These are phyloP conservation scores for Drosophila bifasciata DNA, from an alignment of 1,140 invertebrate genomes.

Conservation along the genomic window DNA sequence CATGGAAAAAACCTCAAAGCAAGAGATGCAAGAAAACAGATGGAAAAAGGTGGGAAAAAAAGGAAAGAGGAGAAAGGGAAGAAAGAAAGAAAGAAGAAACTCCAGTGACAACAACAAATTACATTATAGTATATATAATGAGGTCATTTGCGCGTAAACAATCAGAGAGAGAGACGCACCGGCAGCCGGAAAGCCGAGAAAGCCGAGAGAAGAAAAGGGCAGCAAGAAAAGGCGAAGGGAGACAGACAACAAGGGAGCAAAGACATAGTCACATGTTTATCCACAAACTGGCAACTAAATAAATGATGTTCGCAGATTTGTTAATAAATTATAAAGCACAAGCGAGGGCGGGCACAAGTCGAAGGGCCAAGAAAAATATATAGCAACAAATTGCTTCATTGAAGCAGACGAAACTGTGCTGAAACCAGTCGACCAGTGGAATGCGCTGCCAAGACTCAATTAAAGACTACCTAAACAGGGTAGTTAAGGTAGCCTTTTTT, in stretches of 20 bases:
- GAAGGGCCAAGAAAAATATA: constrained; percentile 8
- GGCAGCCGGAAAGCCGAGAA: constrained; percentile 1
- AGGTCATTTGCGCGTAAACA: constrained; percentile 81
- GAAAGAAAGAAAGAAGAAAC: constrained; percentile 8
- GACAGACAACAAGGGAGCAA: constrained; percentile 7
- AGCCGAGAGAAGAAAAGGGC: constrained; percentile 1
- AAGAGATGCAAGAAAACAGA: constrained; percentile 38
- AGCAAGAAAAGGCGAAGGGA: background rate
- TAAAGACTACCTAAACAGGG: too few relatives aligned
- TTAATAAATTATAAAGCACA: constrained; percentile 67
- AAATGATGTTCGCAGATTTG: constrained; percentile 70
- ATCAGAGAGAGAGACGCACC: constrained; percentile 48
- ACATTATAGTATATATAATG: constrained; percentile 76
- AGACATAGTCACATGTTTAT: constrained; percentile 64
- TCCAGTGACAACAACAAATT: constrained; percentile 63
- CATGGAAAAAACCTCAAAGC: constrained; percentile 14
- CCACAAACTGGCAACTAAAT: constrained; percentile 78
- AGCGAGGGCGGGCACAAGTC: constrained; percentile 21
- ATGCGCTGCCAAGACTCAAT: too few relatives aligned
- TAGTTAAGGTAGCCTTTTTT: too few relatives aligned
- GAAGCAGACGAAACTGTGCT: constrained; percentile 1
- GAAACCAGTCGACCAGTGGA: background rate
- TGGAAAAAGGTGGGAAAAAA: constrained; percentile 1
- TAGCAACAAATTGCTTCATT: background rate
- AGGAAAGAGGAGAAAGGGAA: background rate